Base-by-base conservation (phyloP, 2,888 invertebrate species). In the Lochmaea crataegi region DNA sequence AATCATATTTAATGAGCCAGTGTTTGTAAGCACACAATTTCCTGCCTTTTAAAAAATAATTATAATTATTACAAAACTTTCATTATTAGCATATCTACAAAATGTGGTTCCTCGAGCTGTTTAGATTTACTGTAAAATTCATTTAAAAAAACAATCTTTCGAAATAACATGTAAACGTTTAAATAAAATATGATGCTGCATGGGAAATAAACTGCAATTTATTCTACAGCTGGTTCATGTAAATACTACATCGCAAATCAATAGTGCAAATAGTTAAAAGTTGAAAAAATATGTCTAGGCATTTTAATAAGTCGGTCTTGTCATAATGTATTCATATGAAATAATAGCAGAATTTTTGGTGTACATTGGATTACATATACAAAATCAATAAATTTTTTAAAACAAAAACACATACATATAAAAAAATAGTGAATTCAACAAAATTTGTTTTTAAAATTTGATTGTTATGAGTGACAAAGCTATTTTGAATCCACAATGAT, bases 381-480 rank as follows among this genome's bases (percentile, higher is more conserved):
- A 7, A 42, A 61, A n/a, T 41, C n/a, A 32, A 26, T 26, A n/a
- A 48, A 26, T 45, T 60, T 68, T 48, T 61, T 12, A 32, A 26
- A 53, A 65, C 1, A 71, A 12, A 51, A 53, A 60, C 68, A 71
- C 60, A 74, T 73, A 74, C 74, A 68, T 57, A 64, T 41, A 75
- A 77, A 73, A 68, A 63, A 74, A 70, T 75, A 63, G 73, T 75
- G 69, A 75, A 65, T 76, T 71, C 74, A 74, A 72, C 72, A 74
- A 71, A 63, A 66, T 66, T 67, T 61, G 68, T 70, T 70, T 68
- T 57, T 57, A 71, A 71, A 45, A 71, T 65, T 71, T 71, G 58
- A 71, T 71, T 71, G 66, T 66, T 71, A 60, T 14, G 66, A 71
- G 73, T 71, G 76, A 77, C 70, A 70, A 69, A 70, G 70, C 70